A percentile compares a stretch with the other conserved stretches of the same genome.
Evolutionary conservation across 1,140 invertebrate species (phyloP).

Genomic region (Tetramorium simillimum): DNA sequence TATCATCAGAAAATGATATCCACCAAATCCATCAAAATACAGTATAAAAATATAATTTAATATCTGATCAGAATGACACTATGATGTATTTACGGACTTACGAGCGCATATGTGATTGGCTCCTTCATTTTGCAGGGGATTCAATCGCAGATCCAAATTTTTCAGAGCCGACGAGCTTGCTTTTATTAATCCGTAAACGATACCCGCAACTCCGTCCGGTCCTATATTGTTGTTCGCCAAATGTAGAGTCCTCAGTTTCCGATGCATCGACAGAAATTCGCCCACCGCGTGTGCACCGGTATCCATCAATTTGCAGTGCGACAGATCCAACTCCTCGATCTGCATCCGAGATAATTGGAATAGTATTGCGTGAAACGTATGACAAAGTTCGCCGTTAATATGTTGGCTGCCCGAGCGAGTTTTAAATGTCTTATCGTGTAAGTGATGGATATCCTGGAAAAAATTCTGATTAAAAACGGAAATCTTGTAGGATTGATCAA

Average conservation of each 20-base stretch:
- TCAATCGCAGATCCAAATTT: constrained; percentile 78
- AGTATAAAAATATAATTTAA: background rate
- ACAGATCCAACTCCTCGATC: constrained; percentile 81
- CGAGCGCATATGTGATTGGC: constrained; percentile 76
- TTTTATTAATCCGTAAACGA: constrained; percentile 77
- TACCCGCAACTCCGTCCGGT: constrained; percentile 73
- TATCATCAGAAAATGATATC: background rate
- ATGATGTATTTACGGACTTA: constrained; percentile 64
- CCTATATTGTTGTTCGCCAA: constrained; percentile 82
- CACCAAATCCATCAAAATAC: no score
- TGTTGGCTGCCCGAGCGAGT: background rate
- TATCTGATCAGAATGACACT: background rate
- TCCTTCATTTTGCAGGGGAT: constrained; percentile 78
- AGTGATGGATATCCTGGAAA: no score
- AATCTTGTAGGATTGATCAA: no score
- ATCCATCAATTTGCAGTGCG: constrained; percentile 81
- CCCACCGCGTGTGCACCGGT: constrained; percentile 78
- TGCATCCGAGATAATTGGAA: constrained; percentile 44
- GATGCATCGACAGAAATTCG: constrained; percentile 76
- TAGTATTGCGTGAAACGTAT: background rate
- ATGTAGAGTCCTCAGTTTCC: constrained; percentile 67
- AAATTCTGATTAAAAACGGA: no score
- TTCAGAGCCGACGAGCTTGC: constrained; percentile 62
- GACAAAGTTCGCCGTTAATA: background rate
- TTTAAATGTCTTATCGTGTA: background rate